phyloP scores from a whole-genome alignment of 2,113 vertebrate genomes.

The Rynchops niger region DNA sequence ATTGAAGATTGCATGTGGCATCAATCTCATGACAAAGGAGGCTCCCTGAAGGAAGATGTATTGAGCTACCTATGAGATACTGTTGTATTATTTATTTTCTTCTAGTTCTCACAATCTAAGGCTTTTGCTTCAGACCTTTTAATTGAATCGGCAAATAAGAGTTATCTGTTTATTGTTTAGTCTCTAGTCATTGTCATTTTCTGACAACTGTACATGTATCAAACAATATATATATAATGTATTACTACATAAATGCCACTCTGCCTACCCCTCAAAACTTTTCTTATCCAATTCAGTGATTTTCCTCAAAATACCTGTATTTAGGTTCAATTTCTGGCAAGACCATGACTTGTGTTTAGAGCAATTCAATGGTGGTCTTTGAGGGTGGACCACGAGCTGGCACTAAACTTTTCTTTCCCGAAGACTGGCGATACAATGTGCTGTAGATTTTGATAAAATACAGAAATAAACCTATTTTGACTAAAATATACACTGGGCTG shows the following conservation, averaged over 20 bases:
- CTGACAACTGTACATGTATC: background rate
- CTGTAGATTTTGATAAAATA: background rate
- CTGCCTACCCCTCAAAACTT: background rate
- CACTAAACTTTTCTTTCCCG: background rate
- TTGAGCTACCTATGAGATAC: background rate
- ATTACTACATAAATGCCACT: background rate
- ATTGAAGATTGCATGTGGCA: background rate
- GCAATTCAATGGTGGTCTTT: background rate
- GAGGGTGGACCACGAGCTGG: background rate
- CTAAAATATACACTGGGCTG: background rate
- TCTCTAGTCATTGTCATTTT: background rate
- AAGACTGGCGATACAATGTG: background rate
- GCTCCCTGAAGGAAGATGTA: background rate
- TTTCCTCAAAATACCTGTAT: background rate
- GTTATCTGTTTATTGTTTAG: background rate
- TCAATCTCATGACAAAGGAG: background rate
- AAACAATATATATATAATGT: background rate
- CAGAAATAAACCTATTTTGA: background rate
- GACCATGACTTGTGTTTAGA: background rate
- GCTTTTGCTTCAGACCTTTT: background rate
- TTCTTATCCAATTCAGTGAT: background rate
- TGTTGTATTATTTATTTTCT: background rate
- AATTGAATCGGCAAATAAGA: background rate
- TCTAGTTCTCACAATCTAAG: background rate
- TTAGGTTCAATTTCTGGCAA: background rate